Base-by-base conservation (phyloP, 2,797 vertebrate species). In the Trachops cirrhosus region DNA sequence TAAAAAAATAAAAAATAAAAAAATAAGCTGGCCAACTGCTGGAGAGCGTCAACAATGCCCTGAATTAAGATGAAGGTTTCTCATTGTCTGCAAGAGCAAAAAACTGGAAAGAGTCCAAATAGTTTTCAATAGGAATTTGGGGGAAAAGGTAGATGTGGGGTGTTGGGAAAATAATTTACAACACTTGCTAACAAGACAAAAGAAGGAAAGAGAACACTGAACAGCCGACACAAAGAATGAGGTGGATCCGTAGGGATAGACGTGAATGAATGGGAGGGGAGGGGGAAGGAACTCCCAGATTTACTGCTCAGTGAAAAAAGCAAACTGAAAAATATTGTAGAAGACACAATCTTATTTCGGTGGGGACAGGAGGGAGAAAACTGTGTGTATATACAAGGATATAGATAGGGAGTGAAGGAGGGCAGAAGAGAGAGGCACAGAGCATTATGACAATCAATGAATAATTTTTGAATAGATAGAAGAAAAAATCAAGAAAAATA, bases 111-210 rank as follows among this genome's bases (percentile, higher is more conserved):
- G 54, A 39, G 15, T 74, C 21, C 71, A 91, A 74, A n/a, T 77
- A 54, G 46, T 77, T 89, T 93, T 74, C 50, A 73, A 22, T 26
- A 82, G 34, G 71, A 62, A 59, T 92, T 48, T n/a, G 14, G 29
- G 34, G 15, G 0, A 0, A 4, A 16, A 34, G 26, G 10, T 5
- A 46, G 7, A 29, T 18, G 18, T 9, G 14, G 9, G 19, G 11
- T 59, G 5, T 9, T 71, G 24, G 34, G 12, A 84, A 89, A 68
- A 89, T 67, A 86, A 97, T 94, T 89, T 94, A 89, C 12, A 94
- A 62, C 37, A 77, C 44, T 95, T 96, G 57, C 52, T 73, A 85
- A 1, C 0, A 44, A 88, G 32, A 67, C 10, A 54, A 62, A 95
- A 74, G 59, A 37, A 59, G 50, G 26, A 86, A 70, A 41, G 0